Evolutionary conservation across 1,140 invertebrate species (phyloP).

Genomic region (Onthophagus taurus): DNA sequence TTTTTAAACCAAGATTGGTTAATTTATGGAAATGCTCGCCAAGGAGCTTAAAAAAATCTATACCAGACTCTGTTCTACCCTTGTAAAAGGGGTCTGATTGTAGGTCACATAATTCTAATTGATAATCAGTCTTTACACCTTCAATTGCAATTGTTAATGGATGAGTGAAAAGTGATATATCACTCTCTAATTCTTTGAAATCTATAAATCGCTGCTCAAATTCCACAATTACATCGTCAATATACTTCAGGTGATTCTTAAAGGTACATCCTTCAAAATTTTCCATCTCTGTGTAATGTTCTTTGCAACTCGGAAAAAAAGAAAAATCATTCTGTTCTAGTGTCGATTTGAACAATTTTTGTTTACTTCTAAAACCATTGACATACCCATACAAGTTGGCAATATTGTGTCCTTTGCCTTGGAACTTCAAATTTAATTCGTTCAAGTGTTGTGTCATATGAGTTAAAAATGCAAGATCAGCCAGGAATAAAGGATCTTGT

Average conservation of each 20-base stretch:
- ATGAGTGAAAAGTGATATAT: no score
- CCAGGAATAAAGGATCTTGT: slow-evolving; percentile 5
- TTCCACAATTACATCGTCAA: no score
- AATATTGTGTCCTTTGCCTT: slow-evolving; percentile 8
- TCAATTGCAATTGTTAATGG: slow-evolving; percentile 7
- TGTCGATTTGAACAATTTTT: slow-evolving; percentile 13
- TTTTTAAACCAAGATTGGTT: no score
- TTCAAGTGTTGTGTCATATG: slow-evolving; percentile 7
- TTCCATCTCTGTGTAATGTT: no score
- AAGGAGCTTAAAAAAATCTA: slow-evolving; percentile 6
- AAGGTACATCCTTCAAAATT: no score
- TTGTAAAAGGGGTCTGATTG: slow-evolving; percentile 6
- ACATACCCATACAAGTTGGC: slow-evolving; percentile 5
- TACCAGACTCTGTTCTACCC: slow-evolving; percentile 5
- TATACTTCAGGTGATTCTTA: no score
- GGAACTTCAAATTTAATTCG: slow-evolving; percentile 11
- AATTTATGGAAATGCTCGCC: slow-evolving; percentile 2
- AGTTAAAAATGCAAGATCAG: slow-evolving; percentile 9
- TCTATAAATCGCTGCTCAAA: no score
- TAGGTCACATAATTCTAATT: slow-evolving; percentile 5
- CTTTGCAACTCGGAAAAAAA: no score
- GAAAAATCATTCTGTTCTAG: slow-evolving; percentile 9
- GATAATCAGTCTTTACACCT: background rate
- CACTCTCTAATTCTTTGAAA: no score
- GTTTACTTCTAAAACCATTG: slow-evolving; percentile 11